Conservation (phyloP, 2,113 vertebrate genomes). For the Petrocephalus microphthalmus region DNA sequence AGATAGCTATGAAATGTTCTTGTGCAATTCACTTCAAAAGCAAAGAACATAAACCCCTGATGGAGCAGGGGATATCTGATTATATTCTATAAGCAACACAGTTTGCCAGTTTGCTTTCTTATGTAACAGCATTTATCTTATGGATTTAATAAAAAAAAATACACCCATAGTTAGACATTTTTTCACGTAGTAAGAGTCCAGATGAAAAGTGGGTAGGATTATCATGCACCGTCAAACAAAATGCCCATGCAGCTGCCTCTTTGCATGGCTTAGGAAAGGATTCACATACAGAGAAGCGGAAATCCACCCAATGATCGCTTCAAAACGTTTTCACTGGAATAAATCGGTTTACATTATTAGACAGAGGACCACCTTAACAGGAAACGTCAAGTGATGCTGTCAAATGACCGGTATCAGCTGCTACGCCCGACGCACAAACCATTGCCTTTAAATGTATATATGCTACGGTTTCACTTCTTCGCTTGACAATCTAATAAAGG, state of each 20-base stretch:
- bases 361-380: not conserved
- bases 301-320: not conserved
- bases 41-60: not conserved
- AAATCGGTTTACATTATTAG: not conserved
- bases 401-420: not conserved
- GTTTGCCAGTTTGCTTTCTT: too few species aligned
- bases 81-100: not conserved
- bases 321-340: not conserved
- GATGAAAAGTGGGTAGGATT: too few species aligned
- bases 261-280: not conserved
- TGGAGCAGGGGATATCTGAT: not conserved
- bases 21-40: not conserved
- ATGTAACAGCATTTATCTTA: too few species aligned
- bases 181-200: too few species aligned
- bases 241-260: too few species aligned
- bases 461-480: not conserved
- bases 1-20: not conserved
- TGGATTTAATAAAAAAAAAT: too few species aligned
- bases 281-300: not conserved
- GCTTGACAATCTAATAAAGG: not conserved
- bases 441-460: not conserved
- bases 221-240: too few species aligned
- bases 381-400: not conserved
- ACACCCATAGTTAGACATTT: too few species aligned
- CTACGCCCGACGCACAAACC: not conserved